Conservation (phyloP, 1,140 invertebrate genomes). For the Chironomus striatipennis region DNA sequence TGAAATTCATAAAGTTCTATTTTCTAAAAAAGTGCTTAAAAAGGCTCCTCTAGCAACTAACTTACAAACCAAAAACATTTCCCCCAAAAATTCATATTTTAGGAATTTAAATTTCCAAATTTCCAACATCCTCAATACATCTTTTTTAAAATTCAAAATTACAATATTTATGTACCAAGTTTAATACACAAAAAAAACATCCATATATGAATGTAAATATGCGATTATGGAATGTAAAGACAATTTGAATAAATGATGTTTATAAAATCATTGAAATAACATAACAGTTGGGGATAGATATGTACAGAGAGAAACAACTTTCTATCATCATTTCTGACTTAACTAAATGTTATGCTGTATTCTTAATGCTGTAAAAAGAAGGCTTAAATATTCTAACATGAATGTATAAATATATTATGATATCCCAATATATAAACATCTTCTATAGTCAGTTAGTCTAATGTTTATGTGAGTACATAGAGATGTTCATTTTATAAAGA, state of each 20-base stretch:
- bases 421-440: not conserved
- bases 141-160: too few species aligned
- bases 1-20: too few species aligned
- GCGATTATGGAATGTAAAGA: constrained; percentile 5
- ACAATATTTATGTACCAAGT: too few species aligned
- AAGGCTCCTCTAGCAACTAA: too few species aligned
- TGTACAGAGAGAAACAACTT: not conserved
- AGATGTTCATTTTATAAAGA: not conserved
- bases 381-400: constrained; percentile 4
- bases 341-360: not conserved
- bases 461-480: constrained; percentile 1
- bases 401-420: constrained; percentile 10
- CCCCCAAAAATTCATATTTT: too few species aligned
- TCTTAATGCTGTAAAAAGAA: constrained; percentile 5
- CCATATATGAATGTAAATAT: constrained; percentile 16
- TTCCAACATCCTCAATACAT: too few species aligned
- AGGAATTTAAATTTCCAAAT: too few species aligned
- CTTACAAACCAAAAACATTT: too few species aligned
- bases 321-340: not conserved
- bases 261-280: not conserved
- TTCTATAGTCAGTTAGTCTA: constrained; percentile 1
- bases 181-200: too few species aligned
- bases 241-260: constrained; percentile 22
- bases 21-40: too few species aligned
- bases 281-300: not conserved